Evolutionary conservation across 2,888 invertebrate genomes (phyloP).

Genomic region (Drosophila longiperda): DNA sequence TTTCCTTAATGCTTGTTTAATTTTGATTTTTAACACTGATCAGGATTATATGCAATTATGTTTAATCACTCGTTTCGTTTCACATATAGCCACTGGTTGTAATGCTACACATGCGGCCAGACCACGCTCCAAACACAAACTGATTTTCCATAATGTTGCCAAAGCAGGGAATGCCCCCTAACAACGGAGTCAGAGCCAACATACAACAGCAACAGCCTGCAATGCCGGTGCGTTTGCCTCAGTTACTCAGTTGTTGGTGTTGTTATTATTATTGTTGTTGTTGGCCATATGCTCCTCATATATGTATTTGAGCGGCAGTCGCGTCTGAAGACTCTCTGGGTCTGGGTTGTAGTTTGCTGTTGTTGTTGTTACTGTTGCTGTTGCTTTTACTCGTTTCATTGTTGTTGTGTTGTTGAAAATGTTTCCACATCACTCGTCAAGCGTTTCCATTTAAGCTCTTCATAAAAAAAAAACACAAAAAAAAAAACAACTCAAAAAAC

Average conservation of each 20-base stretch:
- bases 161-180: constrained; percentile 77
- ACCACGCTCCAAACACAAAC: constrained; percentile 75
- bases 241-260: constrained; percentile 29
- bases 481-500: constrained; percentile 37
- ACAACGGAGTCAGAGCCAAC: constrained; percentile 66
- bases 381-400: constrained; percentile 41
- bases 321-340: constrained; percentile 66
- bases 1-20: not conserved
- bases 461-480: constrained; percentile 36
- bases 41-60: constrained; percentile 23
- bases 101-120: constrained; percentile 60
- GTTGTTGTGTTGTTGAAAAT: constrained; percentile 75
- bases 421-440: constrained; percentile 85
- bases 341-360: constrained; percentile 47
- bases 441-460: constrained; percentile 83
- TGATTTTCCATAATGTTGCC: constrained; percentile 79
- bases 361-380: constrained; percentile 33
- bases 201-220: constrained; percentile 69
- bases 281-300: constrained; percentile 26
- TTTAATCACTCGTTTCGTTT: constrained; percentile 26
- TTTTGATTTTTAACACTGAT: constrained; percentile 15
- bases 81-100: constrained; percentile 8
- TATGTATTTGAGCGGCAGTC: constrained; percentile 49
- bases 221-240: constrained; percentile 74
- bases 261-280: constrained; percentile 30